phyloP scores from a whole-genome alignment of 64 coral and sea anemone species.

The Exaiptasia diaphana region DNA sequence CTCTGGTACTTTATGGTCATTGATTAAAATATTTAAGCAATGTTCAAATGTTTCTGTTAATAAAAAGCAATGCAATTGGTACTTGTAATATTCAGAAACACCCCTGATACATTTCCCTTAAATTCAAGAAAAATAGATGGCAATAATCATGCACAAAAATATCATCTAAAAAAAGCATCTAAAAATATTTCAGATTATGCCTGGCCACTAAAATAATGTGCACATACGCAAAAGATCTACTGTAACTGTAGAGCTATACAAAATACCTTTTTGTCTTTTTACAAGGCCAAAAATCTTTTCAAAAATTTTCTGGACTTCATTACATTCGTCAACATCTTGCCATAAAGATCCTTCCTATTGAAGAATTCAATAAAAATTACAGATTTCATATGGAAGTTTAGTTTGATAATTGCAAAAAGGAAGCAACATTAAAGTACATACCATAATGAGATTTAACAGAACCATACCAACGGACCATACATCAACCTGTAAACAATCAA shows the following conservation, averaged over 20 bases:
- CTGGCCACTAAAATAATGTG: too few species aligned
- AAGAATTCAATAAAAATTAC: background rate
- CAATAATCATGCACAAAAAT: too few species aligned
- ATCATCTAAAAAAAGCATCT: too few species aligned
- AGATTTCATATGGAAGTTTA: background rate
- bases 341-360: slow-evolving; percentile 59
- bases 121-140: too few species aligned
- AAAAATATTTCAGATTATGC: too few species aligned
- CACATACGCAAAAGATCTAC: too few species aligned
- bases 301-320: slow-evolving; percentile 74
- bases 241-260: too few species aligned
- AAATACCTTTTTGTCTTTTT: slow-evolving; percentile 68
- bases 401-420: background rate
- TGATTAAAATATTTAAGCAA: slow-evolving; percentile 72
- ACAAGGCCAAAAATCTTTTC: slow-evolving; percentile 64
- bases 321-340: slow-evolving; percentile 47
- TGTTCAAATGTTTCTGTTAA: slow-evolving; percentile 60
- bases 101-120: too few species aligned
- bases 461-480: slow-evolving; percentile 96
- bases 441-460: slow-evolving; percentile 77
- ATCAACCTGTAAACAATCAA: slow-evolving; percentile 59
- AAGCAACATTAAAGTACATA: background rate
- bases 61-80: slow-evolving; percentile 5
- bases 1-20: slow-evolving; percentile 54
- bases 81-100: too few species aligned